phyloP scores from a whole-genome alignment of 2,797 vertebrate genomes.

The Oryzias sinensis region DNA sequence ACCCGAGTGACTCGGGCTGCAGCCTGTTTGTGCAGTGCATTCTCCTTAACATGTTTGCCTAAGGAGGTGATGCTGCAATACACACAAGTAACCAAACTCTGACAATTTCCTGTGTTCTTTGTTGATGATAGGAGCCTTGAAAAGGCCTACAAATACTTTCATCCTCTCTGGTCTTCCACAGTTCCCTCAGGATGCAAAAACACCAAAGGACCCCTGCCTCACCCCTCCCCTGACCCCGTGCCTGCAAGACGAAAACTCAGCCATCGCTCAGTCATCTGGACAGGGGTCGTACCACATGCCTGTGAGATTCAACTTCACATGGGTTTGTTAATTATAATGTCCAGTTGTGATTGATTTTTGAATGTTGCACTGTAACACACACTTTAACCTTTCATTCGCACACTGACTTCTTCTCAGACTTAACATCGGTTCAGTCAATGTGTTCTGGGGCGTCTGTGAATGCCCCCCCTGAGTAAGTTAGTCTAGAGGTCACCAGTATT shows the following conservation, averaged over 20 bases:
- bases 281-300: constrained; percentile 4
- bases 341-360: background rate
- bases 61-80: constrained; percentile 44
- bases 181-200: constrained; percentile 15
- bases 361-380: constrained; percentile 4
- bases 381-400: constrained; percentile 16
- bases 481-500: constrained; percentile 52
- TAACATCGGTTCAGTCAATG: constrained; percentile 39
- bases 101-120: constrained; percentile 2
- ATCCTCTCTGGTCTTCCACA: background rate
- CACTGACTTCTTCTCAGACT: constrained; percentile 55
- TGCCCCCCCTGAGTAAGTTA: constrained; percentile 33
- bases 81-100: constrained; percentile 1
- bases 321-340: constrained; percentile 12
- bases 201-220: constrained; percentile 14
- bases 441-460: constrained; percentile 27
- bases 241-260: constrained; percentile 4
- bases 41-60: constrained; percentile 43
- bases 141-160: background rate
- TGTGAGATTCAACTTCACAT: constrained; percentile 17
- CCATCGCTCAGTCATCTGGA: constrained; percentile 16
- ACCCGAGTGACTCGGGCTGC: constrained; percentile 40
- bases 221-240: constrained; percentile 2
- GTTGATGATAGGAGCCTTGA: background rate
- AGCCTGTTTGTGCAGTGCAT: constrained; percentile 50